Conservation (phyloP, 2,113 vertebrate species). For the Tamias sibiricus region DNA sequence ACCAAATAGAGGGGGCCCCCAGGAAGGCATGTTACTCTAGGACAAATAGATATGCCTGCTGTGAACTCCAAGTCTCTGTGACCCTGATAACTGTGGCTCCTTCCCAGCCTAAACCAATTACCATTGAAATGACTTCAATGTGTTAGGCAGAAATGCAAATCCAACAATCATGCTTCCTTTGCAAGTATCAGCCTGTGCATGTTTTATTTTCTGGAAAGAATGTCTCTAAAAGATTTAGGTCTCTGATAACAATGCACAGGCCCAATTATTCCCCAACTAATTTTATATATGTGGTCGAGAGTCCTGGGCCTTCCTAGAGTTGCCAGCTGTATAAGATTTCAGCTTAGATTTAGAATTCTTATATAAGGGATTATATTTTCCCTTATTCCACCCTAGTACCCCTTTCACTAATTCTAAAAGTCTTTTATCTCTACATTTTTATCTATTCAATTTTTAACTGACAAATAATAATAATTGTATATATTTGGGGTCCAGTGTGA, state of each 20-base stretch:
- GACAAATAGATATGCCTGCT: too few relatives aligned
- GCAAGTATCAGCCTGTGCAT: background rate
- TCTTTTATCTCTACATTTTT: too few relatives aligned
- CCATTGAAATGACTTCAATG: background rate
- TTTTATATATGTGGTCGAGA: background rate
- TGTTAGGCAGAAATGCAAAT: background rate
- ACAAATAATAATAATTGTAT: too few relatives aligned
- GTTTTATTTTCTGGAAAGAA: background rate
- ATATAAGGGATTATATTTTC: background rate
- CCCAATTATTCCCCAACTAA: background rate
- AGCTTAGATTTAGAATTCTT: background rate
- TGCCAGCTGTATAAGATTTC: background rate
- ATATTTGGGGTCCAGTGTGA: background rate
- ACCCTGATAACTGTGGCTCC: background rate
- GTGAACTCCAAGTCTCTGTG: background rate
- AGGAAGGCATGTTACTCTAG: background rate
- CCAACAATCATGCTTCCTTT: background rate
- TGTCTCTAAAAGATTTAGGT: slow-evolving; percentile 33
- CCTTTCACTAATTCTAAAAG: background rate
- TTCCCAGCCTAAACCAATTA: background rate
- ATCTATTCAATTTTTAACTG: background rate
- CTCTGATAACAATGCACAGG: background rate
- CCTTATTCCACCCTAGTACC: too few relatives aligned
- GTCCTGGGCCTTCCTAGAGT: background rate
- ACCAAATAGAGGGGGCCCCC: background rate